Conservation (phyloP, 2,113 vertebrate species). For the Gracilinanus agilis region DNA sequence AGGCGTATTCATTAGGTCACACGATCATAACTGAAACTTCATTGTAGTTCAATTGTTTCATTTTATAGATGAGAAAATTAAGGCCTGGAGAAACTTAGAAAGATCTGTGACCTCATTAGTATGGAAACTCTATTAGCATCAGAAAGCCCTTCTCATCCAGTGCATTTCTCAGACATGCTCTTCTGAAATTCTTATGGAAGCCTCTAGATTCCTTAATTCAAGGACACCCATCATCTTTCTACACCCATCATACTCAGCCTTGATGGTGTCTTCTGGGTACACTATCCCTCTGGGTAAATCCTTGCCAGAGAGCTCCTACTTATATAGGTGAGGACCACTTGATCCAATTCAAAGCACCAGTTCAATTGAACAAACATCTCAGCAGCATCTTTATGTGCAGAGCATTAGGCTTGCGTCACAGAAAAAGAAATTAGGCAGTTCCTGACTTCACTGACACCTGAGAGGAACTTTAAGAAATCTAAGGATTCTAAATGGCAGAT, state of each 20-base stretch:
- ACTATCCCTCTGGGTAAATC: neutral
- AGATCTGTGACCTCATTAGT: neutral
- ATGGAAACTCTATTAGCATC: neutral
- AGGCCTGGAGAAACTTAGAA: neutral
- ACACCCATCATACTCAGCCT: neutral
- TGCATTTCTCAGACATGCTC: neutral
- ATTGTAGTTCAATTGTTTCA: no score
- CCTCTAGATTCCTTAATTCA: neutral
- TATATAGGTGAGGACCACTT: neutral
- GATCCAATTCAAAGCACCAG: neutral
- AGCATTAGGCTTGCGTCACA: neutral
- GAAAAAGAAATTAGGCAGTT: neutral
- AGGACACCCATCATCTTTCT: neutral
- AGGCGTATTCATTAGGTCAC: neutral
- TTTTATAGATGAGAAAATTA: neutral
- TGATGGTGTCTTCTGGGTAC: neutral
- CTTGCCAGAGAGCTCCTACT: neutral
- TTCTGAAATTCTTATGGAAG: neutral
- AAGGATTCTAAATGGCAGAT: neutral
- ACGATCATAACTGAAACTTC: neutral
- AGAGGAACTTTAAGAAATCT: neutral
- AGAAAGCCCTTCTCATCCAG: neutral
- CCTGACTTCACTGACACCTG: neutral
- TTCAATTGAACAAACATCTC: neutral
- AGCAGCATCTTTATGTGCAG: neutral